Evolutionary conservation across 2,797 vertebrate species (phyloP), one percentile per base, ranked within the genome.

Genomic region (Clangula hyemalis): DNA sequence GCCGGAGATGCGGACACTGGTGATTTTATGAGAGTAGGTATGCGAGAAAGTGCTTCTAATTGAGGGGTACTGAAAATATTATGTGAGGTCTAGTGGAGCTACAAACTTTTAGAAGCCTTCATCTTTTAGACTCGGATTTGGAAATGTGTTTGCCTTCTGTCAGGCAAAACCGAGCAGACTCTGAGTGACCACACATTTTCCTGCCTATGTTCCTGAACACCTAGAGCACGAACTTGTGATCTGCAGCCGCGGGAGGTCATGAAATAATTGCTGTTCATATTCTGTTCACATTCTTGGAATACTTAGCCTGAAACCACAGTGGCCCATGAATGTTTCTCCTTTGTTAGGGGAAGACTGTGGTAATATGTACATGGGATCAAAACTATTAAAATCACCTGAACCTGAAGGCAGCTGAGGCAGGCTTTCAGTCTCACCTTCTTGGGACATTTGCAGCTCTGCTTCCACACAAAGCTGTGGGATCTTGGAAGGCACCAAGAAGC

Each of bases 1-100:
- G 80, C 89, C 25, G 87, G 94, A 87, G 88, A 93, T 92, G 95
- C 27, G 70, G 66, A 87, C 0, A 5, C 28, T 85, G 84, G 86
- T 77, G 51, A n/a, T 94, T 96, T 97, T 81, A 34, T 45, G n/a
- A 11, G 80, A 96, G 77, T 89, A 87, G 93, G 80, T 34, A 57
- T 19, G 28, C 2, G 58, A 84, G 80, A 28, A 96, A 95, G 43
- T 47, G 8, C 8, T 80, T 70, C 66, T 86, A 74, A 15, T 39
- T 51, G 75, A 83, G 71, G 47, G 78, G 39, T 70, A 41, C 79
- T 0, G 0, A 89, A 71, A 76, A 21, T 27, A 41, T 80, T 49
- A 34, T 27, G 41, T 0, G 0, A 87, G 79, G 61, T 60, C 43
- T 64, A 49, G 47, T 20, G 60, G 25, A 89, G 79, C 69, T 68